These are phyloP conservation scores for Bergia puertoricense DNA, from an alignment of 92 coral and sea anemone species.

Conservation along the genomic window DNA sequence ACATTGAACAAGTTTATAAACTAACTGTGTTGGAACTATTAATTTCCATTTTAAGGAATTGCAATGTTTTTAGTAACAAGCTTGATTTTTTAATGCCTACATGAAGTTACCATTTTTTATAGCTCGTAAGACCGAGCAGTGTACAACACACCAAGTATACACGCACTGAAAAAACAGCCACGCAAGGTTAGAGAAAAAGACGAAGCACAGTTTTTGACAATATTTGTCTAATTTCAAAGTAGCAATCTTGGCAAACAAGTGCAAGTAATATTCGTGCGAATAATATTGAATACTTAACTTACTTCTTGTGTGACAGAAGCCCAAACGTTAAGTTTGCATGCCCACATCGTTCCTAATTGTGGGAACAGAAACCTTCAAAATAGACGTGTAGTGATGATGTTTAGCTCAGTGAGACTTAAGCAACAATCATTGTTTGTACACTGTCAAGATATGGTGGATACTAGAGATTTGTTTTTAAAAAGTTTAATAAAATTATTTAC, in stretches of 20 bases:
- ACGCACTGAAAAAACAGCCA: background rate
- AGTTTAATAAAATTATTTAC: background rate
- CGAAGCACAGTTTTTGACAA: slow-evolving; percentile 29
- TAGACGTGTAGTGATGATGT: background rate
- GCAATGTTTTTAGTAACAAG: background rate
- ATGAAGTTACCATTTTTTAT: background rate
- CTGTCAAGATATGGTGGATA: background rate
- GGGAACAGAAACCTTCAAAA: background rate
- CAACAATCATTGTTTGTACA: background rate
- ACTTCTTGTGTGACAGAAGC: slow-evolving; percentile 3
- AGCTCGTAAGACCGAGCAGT: background rate
- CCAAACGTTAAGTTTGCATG: background rate
- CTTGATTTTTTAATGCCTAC: background rate
- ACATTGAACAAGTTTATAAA: background rate
- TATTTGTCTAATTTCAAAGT: slow-evolving; percentile 12
- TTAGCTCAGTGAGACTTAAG: background rate
- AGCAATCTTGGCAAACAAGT: slow-evolving; percentile 29
- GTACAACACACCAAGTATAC: background rate
- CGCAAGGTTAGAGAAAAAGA: background rate
- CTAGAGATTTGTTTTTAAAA: background rate
- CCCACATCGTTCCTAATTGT: background rate
- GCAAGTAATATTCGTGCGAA: slow-evolving; percentile 35
- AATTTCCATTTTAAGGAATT: background rate
- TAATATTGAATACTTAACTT: background rate
- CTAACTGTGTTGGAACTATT: background rate